Percentiles rank a stretch among this genome's conserved stretches.
These are phyloP conservation scores for Dysmachus trigonus DNA, from an alignment of 2,888 invertebrate genomes.

Conservation along the genomic window DNA sequence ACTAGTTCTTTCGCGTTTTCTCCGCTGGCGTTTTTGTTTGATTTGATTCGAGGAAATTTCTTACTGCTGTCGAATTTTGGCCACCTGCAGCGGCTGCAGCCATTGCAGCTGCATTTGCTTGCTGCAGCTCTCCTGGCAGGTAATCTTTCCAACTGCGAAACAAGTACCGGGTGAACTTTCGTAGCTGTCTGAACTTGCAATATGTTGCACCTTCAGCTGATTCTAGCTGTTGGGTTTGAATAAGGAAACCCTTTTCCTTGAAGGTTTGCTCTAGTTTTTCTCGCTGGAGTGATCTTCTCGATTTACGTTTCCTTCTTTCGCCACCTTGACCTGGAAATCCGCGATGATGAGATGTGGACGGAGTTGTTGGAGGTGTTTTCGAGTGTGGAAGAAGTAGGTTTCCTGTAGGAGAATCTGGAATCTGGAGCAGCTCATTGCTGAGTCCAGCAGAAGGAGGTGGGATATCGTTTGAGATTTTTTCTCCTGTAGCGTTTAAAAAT, in stretches of 20 bases:
- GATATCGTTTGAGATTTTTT: constrained; percentile 61
- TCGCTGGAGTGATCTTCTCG: constrained; percentile 82
- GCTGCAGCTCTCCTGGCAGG: constrained; percentile 77
- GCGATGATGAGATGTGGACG: not conserved
- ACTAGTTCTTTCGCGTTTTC: constrained; percentile 23
- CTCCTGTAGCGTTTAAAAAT: constrained; percentile 67
- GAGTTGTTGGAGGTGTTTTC: constrained; percentile 6
- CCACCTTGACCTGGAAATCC: not conserved
- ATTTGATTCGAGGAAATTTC: not conserved
- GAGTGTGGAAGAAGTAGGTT: constrained; percentile 54
- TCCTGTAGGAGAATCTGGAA: constrained; percentile 59
- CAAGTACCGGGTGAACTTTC: constrained; percentile 90
- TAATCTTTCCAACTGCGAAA: constrained; percentile 95
- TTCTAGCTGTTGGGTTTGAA: constrained; percentile 91
- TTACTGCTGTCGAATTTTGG: not conserved
- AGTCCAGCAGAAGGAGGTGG: constrained; percentile 60
- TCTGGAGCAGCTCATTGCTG: constrained; percentile 60
- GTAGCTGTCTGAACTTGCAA: constrained; percentile 88
- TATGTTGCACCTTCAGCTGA: constrained; percentile 94
- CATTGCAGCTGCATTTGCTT: constrained; percentile 52
- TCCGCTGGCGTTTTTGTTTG: not conserved
- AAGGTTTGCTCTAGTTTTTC: constrained; percentile 92
- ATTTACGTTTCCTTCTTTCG: constrained; percentile 74
- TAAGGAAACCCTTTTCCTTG: constrained; percentile 90
- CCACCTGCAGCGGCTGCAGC: constrained; percentile 52